Base-by-base conservation (phyloP, 2,113 vertebrate species). In the Pteruthius melanotis region DNA sequence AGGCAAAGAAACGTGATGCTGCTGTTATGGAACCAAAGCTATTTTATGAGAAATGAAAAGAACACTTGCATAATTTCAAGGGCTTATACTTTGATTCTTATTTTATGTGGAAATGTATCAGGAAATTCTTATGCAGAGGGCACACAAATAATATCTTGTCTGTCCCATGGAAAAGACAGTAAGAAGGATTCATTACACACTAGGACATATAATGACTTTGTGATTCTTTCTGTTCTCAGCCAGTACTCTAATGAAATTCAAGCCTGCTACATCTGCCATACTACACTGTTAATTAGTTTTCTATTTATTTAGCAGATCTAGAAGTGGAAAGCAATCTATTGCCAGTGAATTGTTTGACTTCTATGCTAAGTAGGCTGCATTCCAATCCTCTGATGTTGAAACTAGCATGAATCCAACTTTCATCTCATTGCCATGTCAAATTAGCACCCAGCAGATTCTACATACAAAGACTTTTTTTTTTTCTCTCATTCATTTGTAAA, bases 261-360 rank as follows among this genome's bases (percentile, higher is more conserved):
- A 96, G 95, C 92, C 95, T 92, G 96, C 90, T 95, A 95, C 96
- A 96, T 96, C 97, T 97, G 96, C 96, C 94, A 57, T 81, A 70
- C 74, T 82, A 79, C 96, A 91, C 96, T 98, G 98, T 98, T 98
- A 98, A 98, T 98, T 98, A 98, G 97, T 98, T 98, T 98, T 97
- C 97, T 98, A 97, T 98, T 98, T 98, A 98, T 98, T 98, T 97
- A 98, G 98, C 95, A 95, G 97, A 96, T 98, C 97, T 97, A 91
- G 94, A 96, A 97, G 97, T 97, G 97, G 97, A 98, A 97, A 97
- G 98, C 95, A 96, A 97, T 98, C 98, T 97, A 97, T 89, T 95
- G 98, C 97, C 88, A 95, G 92, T 94, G 97, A 97, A 98, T 97
- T 98, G 97, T 98, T 97, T 98, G 98, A 98, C 98, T 98, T 97